These are phyloP conservation scores for Dolichopus griseipennis DNA, from an alignment of 2,888 invertebrate species.

Conservation along the genomic window DNA sequence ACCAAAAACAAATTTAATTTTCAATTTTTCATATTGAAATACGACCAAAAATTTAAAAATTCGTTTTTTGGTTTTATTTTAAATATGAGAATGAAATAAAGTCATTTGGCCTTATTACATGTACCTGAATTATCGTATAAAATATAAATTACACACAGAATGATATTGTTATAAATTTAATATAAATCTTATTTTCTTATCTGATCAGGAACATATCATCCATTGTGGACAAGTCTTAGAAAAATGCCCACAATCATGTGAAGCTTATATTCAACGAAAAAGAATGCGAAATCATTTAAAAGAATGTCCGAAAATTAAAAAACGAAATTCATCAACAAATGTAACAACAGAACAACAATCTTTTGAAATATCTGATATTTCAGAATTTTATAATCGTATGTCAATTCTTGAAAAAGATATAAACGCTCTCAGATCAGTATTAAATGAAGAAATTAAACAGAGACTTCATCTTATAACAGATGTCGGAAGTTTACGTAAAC, in stretches of 20 bases:
- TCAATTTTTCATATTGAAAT: too few species aligned
- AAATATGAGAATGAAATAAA: too few species aligned
- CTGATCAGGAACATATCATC: constrained; percentile 52
- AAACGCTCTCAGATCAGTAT: constrained; percentile 31
- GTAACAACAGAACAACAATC: constrained; percentile 18
- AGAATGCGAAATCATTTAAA: constrained; percentile 51
- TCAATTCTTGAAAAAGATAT: constrained; percentile 35
- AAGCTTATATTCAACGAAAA: constrained; percentile 59
- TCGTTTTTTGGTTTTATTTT: too few species aligned
- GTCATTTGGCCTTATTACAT: too few species aligned
- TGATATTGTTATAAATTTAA: too few species aligned
- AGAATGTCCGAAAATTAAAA: constrained; percentile 40
- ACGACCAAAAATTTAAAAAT: too few species aligned
- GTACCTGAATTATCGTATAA: too few species aligned
- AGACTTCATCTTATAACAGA: constrained; percentile 41
- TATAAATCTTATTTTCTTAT: constrained; percentile 1
- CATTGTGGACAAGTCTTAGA: constrained; percentile 64
- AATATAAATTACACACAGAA: too few species aligned
- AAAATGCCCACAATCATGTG: constrained; percentile 61
- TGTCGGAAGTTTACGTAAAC: constrained; percentile 40
- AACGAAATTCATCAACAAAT: constrained; percentile 10
- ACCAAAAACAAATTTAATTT: too few species aligned
- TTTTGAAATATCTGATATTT: constrained; percentile 28
- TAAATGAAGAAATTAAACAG: constrained; percentile 43
- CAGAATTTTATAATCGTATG: constrained; percentile 29